Conservation (phyloP, 1,140 invertebrate genomes). For the Brachionus angularis region DNA sequence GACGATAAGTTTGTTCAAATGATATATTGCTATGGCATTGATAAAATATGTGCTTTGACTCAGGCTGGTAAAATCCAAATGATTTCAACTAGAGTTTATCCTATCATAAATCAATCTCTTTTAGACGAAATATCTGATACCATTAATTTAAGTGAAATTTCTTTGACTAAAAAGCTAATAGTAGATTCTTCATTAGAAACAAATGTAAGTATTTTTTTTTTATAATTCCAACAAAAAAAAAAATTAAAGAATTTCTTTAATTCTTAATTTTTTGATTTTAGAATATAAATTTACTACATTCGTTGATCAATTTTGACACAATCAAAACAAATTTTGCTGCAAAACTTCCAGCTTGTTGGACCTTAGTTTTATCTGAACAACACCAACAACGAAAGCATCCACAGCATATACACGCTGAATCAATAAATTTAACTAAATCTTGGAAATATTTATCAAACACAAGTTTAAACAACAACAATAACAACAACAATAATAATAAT, state of each 20-base stretch:
- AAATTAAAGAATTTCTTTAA: background rate
- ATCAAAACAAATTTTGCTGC: constrained; percentile 68
- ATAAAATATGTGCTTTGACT: constrained; percentile 13
- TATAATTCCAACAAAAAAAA: background rate
- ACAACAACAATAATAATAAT: constrained; percentile 80
- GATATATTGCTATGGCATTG: constrained; percentile 32
- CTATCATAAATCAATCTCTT: constrained; percentile 7
- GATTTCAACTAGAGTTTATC: constrained; percentile 19
- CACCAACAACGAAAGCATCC: constrained; percentile 72
- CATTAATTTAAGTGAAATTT: constrained; percentile 9
- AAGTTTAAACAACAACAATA: no score
- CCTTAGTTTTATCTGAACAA: constrained; percentile 80
- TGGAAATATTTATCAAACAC: constrained; percentile 53
- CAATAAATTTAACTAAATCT: constrained; percentile 14
- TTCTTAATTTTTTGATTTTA: no score
- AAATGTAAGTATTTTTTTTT: background rate
- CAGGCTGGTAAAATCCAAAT: background rate
- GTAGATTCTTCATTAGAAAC: background rate
- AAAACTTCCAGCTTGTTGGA: constrained; percentile 85
- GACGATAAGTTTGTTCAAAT: constrained; percentile 19
- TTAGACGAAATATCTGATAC: constrained; percentile 8
- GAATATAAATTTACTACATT: constrained; percentile 63
- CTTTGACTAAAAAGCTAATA: background rate
- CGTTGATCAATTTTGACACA: constrained; percentile 66
- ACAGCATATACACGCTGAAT: constrained; percentile 64